Evolutionary conservation across 2,888 invertebrate genomes (phyloP).

Genomic region (Cyclophora albipunctata): DNA sequence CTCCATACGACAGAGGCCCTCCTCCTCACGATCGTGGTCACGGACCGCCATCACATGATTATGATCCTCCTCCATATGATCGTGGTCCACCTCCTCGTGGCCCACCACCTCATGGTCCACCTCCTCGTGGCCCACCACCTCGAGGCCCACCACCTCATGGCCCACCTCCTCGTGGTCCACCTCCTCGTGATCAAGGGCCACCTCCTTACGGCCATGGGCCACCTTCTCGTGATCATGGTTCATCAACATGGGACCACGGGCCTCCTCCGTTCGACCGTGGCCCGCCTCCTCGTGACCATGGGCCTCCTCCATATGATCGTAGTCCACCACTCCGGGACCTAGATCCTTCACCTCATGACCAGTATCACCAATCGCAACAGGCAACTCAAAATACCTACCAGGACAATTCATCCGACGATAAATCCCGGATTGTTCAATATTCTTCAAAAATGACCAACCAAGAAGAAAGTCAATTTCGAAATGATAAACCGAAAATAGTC

Average conservation of each 20-base stretch:
- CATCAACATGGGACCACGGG: neutral
- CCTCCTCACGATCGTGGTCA: slow-evolving; percentile 5
- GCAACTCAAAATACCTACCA: neutral
- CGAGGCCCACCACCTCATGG: slow-evolving; percentile 8
- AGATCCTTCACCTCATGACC: neutral
- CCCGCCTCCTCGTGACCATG: slow-evolving; percentile 7
- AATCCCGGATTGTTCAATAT: no score
- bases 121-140: neutral
- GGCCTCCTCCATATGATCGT: slow-evolving; percentile 3
- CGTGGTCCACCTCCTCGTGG: slow-evolving; percentile 7
- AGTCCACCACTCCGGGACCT: neutral
- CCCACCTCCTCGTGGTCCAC: slow-evolving; percentile 2
- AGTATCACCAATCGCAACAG: neutral
- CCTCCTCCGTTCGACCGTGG: slow-evolving; percentile 7
- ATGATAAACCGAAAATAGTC: neutral
- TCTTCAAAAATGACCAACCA: no score
- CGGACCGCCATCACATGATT: slow-evolving; percentile 9
- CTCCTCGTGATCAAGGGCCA: slow-evolving; percentile 5
- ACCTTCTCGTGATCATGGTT: neutral
- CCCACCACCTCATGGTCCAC: slow-evolving; percentile 6
- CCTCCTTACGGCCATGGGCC: slow-evolving; percentile 7
- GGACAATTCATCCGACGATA: no score
- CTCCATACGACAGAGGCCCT: slow-evolving; percentile 9
- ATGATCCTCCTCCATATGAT: slow-evolving; percentile 4
- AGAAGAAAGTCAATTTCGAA: no score